These are phyloP conservation scores for Macrophya annulata DNA, from an alignment of 2,888 invertebrate genomes.

Conservation along the genomic window DNA sequence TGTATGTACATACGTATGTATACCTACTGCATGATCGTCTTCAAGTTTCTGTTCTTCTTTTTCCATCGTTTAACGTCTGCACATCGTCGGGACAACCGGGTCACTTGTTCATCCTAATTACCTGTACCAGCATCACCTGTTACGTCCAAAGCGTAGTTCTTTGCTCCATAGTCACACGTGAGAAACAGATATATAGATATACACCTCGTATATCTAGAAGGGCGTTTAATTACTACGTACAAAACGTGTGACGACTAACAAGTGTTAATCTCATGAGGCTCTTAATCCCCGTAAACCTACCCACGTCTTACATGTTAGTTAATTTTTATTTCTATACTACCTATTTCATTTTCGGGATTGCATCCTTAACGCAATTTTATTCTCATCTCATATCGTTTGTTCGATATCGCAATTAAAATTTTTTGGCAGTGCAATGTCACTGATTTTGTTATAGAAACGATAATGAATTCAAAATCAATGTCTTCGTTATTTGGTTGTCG, in stretches of 20 bases:
- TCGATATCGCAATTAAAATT: neutral
- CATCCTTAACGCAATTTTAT: neutral
- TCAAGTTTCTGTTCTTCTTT: neutral
- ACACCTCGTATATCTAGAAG: neutral
- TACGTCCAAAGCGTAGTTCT: neutral
- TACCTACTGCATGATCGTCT: neutral
- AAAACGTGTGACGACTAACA: slow-evolving; percentile 40
- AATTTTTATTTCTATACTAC: neutral
- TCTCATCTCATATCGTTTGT: too few relatives aligned
- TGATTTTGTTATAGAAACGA: neutral
- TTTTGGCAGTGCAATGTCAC: neutral
- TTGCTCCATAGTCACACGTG: slow-evolving; percentile 5
- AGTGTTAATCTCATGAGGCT: neutral
- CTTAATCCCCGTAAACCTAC: neutral
- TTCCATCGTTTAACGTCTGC: slow-evolving; percentile 15
- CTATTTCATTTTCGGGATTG: neutral
- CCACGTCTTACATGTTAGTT: neutral
- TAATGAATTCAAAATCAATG: neutral
- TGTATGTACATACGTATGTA: too few relatives aligned
- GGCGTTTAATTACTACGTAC: slow-evolving; percentile 28
- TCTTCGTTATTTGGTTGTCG: neutral
- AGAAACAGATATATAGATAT: neutral
- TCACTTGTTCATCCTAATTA: slow-evolving; percentile 43
- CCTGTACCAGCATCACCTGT: slow-evolving; percentile 28
- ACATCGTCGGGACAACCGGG: slow-evolving; percentile 17